A percentile compares a stretch with the other conserved stretches of the same genome.
phyloP scores from a whole-genome alignment of 1,140 invertebrate genomes.

The Riptortus pedestris region DNA sequence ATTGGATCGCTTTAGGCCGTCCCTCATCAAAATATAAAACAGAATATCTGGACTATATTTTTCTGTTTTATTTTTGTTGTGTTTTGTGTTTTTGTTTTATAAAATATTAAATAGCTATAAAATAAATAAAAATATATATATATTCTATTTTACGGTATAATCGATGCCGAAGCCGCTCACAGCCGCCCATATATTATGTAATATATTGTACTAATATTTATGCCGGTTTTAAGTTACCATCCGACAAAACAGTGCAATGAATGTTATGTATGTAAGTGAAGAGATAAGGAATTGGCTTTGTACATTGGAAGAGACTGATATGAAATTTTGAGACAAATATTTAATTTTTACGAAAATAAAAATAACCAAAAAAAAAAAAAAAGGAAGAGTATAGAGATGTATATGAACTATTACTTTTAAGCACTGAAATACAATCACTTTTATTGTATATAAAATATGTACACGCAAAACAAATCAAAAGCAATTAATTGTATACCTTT shows the following conservation, averaged over 20 bases:
- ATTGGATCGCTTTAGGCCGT: conserved; percentile 19
- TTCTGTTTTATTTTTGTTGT: conserved; percentile 8
- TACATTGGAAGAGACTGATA: conserved; percentile 14
- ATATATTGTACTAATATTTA: conserved; percentile 24
- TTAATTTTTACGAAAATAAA: conserved; percentile 2
- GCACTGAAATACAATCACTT: conserved; percentile 14
- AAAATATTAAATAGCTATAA: background rate
- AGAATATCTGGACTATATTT: conserved; percentile 1
- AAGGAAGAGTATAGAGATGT: background rate
- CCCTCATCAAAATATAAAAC: conserved; percentile 1
- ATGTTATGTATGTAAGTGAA: background rate
- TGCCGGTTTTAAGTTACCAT: conserved; percentile 26
- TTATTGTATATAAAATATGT: conserved; percentile 5
- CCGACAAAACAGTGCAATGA: conserved; percentile 19
- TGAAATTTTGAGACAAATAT: conserved; percentile 19
- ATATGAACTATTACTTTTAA: conserved; percentile 13
- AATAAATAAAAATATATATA: background rate
- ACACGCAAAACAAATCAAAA: conserved; percentile 13
- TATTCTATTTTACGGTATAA: no score
- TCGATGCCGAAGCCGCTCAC: conserved; percentile 11
- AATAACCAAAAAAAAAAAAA: conserved; percentile 5
- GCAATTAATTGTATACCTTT: conserved; percentile 19
- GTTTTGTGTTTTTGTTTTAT: conserved; percentile 18
- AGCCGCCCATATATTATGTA: conserved; percentile 9
- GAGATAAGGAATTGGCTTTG: background rate